Percentiles rank a stretch among this genome's conserved stretches.
Evolutionary conservation across 1,140 invertebrate species (phyloP).

Genomic region (Drosophila lacertosa): DNA sequence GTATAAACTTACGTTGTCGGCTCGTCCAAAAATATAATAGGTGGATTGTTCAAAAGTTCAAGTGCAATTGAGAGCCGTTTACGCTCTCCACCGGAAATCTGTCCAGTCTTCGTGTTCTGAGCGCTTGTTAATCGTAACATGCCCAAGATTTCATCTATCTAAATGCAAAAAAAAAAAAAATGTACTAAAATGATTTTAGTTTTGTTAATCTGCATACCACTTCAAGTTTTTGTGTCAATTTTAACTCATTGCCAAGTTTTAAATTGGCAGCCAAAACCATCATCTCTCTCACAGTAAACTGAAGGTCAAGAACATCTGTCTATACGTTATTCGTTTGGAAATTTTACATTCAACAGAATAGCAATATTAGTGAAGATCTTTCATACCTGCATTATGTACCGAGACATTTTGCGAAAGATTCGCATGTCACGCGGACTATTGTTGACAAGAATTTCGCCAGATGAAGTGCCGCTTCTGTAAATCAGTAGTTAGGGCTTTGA

Average conservation of each 20-base stretch:
- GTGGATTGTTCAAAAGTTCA: constrained; percentile 97
- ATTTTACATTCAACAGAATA: not conserved
- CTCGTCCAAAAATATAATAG: constrained; percentile 93
- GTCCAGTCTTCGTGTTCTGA: constrained; percentile 88
- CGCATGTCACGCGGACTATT: constrained; percentile 89
- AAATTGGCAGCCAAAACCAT: constrained; percentile 94
- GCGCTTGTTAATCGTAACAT: constrained; percentile 87
- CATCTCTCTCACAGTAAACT: constrained; percentile 93
- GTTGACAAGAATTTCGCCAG: constrained; percentile 90
- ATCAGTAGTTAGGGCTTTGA: not conserved
- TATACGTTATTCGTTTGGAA: constrained; percentile 1
- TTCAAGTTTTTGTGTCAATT: constrained; percentile 87
- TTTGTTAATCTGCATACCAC: constrained; percentile 86
- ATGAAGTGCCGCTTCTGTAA: constrained; percentile 79
- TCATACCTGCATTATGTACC: constrained; percentile 95
- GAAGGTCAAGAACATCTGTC: constrained; percentile 93
- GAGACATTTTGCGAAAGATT: constrained; percentile 93
- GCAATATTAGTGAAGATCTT: not conserved
- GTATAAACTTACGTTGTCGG: constrained; percentile 90
- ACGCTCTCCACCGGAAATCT: constrained; percentile 95
- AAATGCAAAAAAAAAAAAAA: constrained; percentile 37
- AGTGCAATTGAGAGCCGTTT: constrained; percentile 96
- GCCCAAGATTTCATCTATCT: constrained; percentile 90
- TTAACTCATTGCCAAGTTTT: constrained; percentile 90
- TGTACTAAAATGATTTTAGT: not conserved